Evolutionary conservation across 2,888 invertebrate species (phyloP), one percentile per base, ranked within the genome.

Genomic region (Gerris lacustris): DNA sequence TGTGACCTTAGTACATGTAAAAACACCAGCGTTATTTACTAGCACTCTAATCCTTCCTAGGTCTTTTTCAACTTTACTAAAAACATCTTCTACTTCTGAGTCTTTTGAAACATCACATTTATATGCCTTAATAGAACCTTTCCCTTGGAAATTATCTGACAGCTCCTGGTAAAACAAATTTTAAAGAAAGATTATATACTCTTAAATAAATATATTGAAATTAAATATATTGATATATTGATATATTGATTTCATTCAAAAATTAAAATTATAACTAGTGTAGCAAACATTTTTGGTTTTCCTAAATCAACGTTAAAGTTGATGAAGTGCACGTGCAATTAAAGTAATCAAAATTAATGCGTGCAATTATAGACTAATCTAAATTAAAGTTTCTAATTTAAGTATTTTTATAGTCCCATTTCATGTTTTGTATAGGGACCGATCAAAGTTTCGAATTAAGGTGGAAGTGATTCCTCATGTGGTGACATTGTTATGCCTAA

Each of bases 21-120:
- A 68, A 47, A 83, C 76, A 5, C 84, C 87, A 5, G 87, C 87
- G 76, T 85, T 86, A 76, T 87, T 87, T 2, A 87, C 78, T 70
- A 86, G 80, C 7, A 87, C 81, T 76, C 86, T 84, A 43, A 85
- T 80, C 7, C 83, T 83, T 0, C 86, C 86, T 4, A 84, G 68
- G 17, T 44, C 76, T 11, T 77, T 75, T 11, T 75, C 75, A 0
- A 79, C 75, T 77, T 78, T 77, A 0, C 73, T 67, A 7, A 79
- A 78, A 6, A 78, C 78, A 6, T 74, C 73, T 9, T 73, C 31
- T n/a, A 79, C 74, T 9, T 76, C 78, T 43, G 77, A 76, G 55
- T 78, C 77, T n/a, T 77, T 76, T 5, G 77, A 73, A 6, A 79
- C 75, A 43, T 79, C 78, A 72, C 79, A 78, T 64, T 78, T 77